A percentile compares a stretch with the other conserved stretches of the same genome.
Evolutionary conservation across 2,113 vertebrate species (phyloP).

Genomic region (Plecotus auritus): DNA sequence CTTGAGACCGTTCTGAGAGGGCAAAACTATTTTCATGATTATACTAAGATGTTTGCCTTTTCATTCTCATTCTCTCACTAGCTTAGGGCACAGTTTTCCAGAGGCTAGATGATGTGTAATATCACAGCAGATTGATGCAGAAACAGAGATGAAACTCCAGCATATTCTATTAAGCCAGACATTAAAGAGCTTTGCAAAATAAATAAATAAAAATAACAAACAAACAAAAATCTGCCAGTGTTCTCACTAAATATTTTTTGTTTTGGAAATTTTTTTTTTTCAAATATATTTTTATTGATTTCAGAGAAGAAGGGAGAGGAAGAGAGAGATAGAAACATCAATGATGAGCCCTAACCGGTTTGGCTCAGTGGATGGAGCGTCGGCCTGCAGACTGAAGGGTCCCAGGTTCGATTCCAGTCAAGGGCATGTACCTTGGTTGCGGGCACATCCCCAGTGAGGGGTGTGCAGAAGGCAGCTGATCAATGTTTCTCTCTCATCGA

Average conservation of each 20-base stretch:
- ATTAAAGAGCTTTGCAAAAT: not conserved
- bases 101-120: not conserved
- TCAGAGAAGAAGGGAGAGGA: too few relatives aligned
- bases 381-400: too few relatives aligned
- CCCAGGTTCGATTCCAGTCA: too few relatives aligned
- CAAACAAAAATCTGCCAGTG: not conserved
- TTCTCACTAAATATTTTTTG: constrained; percentile 29
- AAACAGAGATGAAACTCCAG: not conserved
- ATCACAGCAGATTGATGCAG: not conserved
- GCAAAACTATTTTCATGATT: not conserved
- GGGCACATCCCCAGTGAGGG: too few relatives aligned
- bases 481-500: too few relatives aligned
- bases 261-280: not conserved
- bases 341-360: too few relatives aligned
- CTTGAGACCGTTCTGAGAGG: not conserved
- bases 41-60: not conserved
- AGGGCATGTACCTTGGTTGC: too few relatives aligned
- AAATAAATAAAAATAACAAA: not conserved
- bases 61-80: not conserved
- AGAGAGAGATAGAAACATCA: too few relatives aligned
- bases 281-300: too few relatives aligned
- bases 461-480: too few relatives aligned
- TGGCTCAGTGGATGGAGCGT: too few relatives aligned
- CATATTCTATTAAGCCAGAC: not conserved
- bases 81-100: not conserved